A percentile compares a stretch with the other conserved stretches of the same genome.
phyloP scores from a whole-genome alignment of 1,140 invertebrate species.

The Meteorus sp. region DNA sequence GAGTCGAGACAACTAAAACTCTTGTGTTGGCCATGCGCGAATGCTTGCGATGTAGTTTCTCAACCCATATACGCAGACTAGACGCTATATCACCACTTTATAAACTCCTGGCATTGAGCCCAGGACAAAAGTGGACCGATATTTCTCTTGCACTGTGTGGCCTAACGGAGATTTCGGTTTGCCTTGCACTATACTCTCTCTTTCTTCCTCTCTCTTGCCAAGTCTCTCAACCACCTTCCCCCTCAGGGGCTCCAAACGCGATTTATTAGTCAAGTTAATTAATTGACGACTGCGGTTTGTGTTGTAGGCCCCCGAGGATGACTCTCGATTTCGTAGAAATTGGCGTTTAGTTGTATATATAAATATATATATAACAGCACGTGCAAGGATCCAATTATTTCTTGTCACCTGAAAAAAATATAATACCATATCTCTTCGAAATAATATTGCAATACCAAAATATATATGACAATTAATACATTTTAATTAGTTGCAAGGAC shows the following conservation, averaged over 20 bases:
- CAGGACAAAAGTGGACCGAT: slow-evolving; percentile 30
- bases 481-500: no score
- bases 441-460: no score
- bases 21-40: background rate
- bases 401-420: background rate
- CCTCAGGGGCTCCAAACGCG: no score
- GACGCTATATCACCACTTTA: slow-evolving; percentile 7
- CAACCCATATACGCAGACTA: no score
- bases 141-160: slow-evolving; percentile 27
- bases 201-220: background rate
- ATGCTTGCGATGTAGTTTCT: no score
- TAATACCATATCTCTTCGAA: no score
- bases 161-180: slow-evolving; percentile 28
- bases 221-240: no score
- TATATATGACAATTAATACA: no score
- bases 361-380: no score
- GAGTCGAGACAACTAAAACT: slow-evolving; percentile 12
- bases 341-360: slow-evolving; percentile 13
- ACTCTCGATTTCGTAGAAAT: slow-evolving; percentile 38
- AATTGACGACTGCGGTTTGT: slow-evolving; percentile 46
- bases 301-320: slow-evolving; percentile 17
- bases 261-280: slow-evolving; percentile 53
- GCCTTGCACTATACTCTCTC: no score
- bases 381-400: slow-evolving; percentile 10
- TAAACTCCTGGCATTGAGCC: no score